Evolutionary conservation across 2,797 vertebrate species (phyloP).

Genomic region (Lophius americanus): DNA sequence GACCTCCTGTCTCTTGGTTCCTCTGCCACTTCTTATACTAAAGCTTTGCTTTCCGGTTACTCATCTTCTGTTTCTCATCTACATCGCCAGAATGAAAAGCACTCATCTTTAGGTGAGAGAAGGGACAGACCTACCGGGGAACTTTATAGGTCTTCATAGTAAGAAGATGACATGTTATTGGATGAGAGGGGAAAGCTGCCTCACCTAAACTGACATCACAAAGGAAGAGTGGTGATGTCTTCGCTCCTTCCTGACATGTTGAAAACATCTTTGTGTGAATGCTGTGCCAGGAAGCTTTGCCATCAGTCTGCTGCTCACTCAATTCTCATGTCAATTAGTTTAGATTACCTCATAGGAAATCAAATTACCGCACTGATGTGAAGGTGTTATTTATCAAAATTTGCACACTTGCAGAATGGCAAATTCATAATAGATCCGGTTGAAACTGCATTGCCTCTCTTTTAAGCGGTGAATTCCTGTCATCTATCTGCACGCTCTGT

Average conservation of each 20-base stretch:
- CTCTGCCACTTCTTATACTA: conserved; percentile 16
- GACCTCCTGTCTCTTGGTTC: conserved; percentile 23
- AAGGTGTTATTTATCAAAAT: conserved; percentile 73
- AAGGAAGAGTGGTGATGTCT: conserved; percentile 33
- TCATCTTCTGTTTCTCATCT: conserved; percentile 25
- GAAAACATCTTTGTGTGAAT: conserved; percentile 36
- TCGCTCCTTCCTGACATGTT: conserved; percentile 29
- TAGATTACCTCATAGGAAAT: conserved; percentile 69
- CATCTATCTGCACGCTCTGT: conserved; percentile 30
- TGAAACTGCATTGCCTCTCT: conserved; percentile 33
- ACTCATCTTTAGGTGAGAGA: conserved; percentile 25
- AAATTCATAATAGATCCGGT: conserved; percentile 54
- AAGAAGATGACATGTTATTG: conserved; percentile 20
- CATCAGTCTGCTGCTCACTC: conserved; percentile 47
- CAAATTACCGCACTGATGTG: conserved; percentile 60
- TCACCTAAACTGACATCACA: conserved; percentile 22
- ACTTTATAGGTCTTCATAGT: conserved; percentile 10
- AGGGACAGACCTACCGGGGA: background rate
- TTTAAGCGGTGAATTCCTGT: conserved; percentile 32
- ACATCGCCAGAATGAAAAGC: conserved; percentile 3
- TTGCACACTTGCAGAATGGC: conserved; percentile 53
- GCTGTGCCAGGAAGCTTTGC: conserved; percentile 52
- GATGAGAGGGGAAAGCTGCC: conserved; percentile 24
- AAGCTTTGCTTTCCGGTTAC: conserved; percentile 33
- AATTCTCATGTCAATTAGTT: conserved; percentile 70